A percentile compares a stretch with the other conserved stretches of the same genome.
These are phyloP conservation scores for Monomorium pharaonis DNA, from an alignment of 1,140 invertebrate genomes.

Conservation along the genomic window DNA sequence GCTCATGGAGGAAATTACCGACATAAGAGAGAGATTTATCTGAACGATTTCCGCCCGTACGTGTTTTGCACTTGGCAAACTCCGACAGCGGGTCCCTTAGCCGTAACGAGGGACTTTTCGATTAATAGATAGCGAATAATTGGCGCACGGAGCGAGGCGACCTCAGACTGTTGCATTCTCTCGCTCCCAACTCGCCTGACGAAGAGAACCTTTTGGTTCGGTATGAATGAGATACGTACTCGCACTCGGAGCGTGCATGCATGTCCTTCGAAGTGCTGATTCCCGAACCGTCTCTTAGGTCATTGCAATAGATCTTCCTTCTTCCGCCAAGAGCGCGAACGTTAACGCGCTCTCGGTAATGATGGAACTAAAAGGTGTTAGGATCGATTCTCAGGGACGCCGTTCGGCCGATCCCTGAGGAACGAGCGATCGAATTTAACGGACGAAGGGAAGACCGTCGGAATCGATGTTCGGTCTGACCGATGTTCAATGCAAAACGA, in stretches of 20 bases:
- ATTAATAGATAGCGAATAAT: constrained; percentile 73
- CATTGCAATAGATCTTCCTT: constrained; percentile 70
- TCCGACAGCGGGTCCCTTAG: constrained; percentile 63
- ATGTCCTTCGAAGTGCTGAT: constrained; percentile 42
- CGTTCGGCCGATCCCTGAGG: not conserved
- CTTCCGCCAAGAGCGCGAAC: constrained; percentile 46
- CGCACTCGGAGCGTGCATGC: constrained; percentile 24
- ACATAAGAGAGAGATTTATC: constrained; percentile 17
- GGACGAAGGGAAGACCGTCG: constrained; percentile 48
- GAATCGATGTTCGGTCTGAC: constrained; percentile 48
- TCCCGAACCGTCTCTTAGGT: constrained; percentile 73
- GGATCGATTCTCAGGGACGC: not conserved
- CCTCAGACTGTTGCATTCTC: constrained; percentile 59
- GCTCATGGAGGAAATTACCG: not conserved
- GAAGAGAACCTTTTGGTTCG: constrained; percentile 59
- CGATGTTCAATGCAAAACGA: constrained; percentile 60
- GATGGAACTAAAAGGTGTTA: constrained; percentile 3
- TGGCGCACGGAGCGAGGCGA: constrained; percentile 59
- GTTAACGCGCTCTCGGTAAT: constrained; percentile 24
- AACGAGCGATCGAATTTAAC: constrained; percentile 25
- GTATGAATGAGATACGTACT: constrained; percentile 26
- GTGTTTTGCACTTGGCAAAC: constrained; percentile 72
- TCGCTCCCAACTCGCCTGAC: constrained; percentile 53
- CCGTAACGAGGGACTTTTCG: constrained; percentile 59
- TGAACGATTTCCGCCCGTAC: constrained; percentile 60